phyloP scores from a whole-genome alignment of 2,888 invertebrate species.

The Carpatolechia fugitivella region DNA sequence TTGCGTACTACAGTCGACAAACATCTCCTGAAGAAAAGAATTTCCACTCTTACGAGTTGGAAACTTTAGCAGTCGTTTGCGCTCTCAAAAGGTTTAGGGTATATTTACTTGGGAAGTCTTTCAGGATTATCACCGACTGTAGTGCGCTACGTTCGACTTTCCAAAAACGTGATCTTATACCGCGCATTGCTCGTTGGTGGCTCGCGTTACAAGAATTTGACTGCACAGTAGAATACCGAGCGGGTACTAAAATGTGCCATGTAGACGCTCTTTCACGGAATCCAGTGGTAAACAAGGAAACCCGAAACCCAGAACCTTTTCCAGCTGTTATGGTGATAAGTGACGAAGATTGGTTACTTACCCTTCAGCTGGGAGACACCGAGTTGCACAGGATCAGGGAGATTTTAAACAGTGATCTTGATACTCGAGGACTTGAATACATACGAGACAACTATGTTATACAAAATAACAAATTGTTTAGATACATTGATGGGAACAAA shows the following conservation, averaged over 20 bases:
- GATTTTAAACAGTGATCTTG: constrained; percentile 11
- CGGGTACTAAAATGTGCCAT: constrained; percentile 20
- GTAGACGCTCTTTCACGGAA: constrained; percentile 21
- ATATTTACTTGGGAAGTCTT: too few relatives aligned
- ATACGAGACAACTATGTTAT: constrained; percentile 21
- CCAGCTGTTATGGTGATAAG: constrained; percentile 8
- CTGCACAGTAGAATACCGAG: constrained; percentile 18
- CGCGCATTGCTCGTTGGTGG: too few relatives aligned
- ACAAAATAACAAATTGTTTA: constrained; percentile 19
- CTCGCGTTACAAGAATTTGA: constrained; percentile 20
- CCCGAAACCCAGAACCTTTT: neutral
- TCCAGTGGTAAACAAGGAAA: constrained; percentile 7
- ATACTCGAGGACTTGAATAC: constrained; percentile 13
- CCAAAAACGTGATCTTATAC: too few relatives aligned
- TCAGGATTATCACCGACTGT: too few relatives aligned
- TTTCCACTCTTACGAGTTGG: constrained; percentile 18
- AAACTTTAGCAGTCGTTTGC: too few relatives aligned
- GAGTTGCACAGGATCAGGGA: constrained; percentile 14
- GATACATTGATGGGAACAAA: constrained; percentile 14
- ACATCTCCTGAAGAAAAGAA: constrained; percentile 17
- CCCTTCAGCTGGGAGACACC: constrained; percentile 18
- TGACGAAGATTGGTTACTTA: constrained; percentile 16
- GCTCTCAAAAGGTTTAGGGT: too few relatives aligned
- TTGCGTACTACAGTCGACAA: constrained; percentile 17
- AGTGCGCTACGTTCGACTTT: too few relatives aligned